These are phyloP conservation scores for Carabus problematicus DNA, from an alignment of 2,888 invertebrate genomes.

Conservation along the genomic window DNA sequence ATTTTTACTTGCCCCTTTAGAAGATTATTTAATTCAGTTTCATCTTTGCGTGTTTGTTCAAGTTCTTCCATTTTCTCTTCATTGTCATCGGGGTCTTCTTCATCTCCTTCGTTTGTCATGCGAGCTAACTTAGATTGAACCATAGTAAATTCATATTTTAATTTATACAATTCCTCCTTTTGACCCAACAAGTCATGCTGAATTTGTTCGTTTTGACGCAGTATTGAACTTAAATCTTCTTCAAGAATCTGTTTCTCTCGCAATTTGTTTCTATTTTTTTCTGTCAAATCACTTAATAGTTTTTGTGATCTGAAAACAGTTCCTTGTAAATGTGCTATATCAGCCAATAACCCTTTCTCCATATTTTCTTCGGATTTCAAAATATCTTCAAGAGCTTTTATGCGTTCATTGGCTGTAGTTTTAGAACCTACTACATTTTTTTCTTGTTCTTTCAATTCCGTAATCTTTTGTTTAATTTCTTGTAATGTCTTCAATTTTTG, in stretches of 20 bases:
- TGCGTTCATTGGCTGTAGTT: constrained; percentile 65
- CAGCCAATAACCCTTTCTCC: constrained; percentile 59
- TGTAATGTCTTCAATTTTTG: constrained; percentile 45
- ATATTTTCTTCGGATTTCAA: constrained; percentile 65
- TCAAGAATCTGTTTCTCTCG: constrained; percentile 62
- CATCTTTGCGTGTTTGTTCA: constrained; percentile 58
- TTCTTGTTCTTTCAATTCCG: constrained; percentile 61
- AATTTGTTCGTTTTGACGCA: constrained; percentile 49
- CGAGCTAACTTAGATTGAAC: constrained; percentile 50
- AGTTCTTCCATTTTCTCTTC: constrained; percentile 60
- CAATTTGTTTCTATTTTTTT: constrained; percentile 61
- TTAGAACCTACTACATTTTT: constrained; percentile 62
- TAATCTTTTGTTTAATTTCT: constrained; percentile 36
- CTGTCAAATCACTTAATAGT: constrained; percentile 59
- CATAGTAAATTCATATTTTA: constrained; percentile 52
- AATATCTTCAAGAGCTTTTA: constrained; percentile 67
- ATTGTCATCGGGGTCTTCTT: constrained; percentile 52
- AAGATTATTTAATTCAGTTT: constrained; percentile 56
- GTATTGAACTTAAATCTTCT: constrained; percentile 57
- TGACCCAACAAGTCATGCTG: constrained; percentile 50
- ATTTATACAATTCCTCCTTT: constrained; percentile 50
- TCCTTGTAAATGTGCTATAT: constrained; percentile 62
- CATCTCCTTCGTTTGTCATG: constrained; percentile 42
- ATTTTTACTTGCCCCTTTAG: constrained; percentile 63
- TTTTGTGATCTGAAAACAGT: constrained; percentile 62